Percentiles rank a stretch among this genome's conserved stretches.
Conservation (phyloP, 1,140 invertebrate species). For the Bombus haemorrhoidalis region DNA sequence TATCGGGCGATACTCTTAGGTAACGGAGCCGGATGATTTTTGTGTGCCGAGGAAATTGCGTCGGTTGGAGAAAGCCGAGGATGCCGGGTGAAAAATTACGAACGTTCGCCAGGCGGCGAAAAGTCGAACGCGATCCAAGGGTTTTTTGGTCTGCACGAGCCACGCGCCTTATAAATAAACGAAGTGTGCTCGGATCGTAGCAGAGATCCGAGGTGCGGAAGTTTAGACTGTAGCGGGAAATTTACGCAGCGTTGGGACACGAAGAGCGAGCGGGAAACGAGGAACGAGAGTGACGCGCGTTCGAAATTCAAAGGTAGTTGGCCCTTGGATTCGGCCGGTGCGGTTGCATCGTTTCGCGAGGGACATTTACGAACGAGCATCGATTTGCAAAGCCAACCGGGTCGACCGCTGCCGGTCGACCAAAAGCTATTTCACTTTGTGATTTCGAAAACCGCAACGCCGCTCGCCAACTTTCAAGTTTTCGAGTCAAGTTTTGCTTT, state of each 20-base stretch:
- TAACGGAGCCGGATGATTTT: neutral
- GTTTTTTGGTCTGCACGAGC: neutral
- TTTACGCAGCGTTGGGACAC: neutral
- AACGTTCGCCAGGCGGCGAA: neutral
- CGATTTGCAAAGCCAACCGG: conserved; percentile 57
- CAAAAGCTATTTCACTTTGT: conserved; percentile 56
- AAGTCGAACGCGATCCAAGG: neutral
- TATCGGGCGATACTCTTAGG: neutral
- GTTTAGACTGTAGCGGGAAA: no score
- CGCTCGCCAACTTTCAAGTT: neutral
- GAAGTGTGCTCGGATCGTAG: no score
- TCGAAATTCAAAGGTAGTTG: conserved; percentile 57
- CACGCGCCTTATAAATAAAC: conserved; percentile 15
- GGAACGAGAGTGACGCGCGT: conserved; percentile 23
- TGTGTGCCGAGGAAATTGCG: neutral
- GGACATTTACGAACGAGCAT: conserved; percentile 48
- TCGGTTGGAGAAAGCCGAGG: neutral
- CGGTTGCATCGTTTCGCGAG: conserved; percentile 51
- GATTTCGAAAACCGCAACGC: conserved; percentile 57
- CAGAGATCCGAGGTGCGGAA: no score
- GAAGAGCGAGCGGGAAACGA: neutral
- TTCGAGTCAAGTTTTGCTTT: neutral
- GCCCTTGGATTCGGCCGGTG: conserved; percentile 31
- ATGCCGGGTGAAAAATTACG: neutral
- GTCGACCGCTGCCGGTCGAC: neutral